Percentiles rank a stretch among this genome's conserved stretches.
Evolutionary conservation across 2,888 invertebrate genomes (phyloP).

Genomic region (Piscicola geometra): DNA sequence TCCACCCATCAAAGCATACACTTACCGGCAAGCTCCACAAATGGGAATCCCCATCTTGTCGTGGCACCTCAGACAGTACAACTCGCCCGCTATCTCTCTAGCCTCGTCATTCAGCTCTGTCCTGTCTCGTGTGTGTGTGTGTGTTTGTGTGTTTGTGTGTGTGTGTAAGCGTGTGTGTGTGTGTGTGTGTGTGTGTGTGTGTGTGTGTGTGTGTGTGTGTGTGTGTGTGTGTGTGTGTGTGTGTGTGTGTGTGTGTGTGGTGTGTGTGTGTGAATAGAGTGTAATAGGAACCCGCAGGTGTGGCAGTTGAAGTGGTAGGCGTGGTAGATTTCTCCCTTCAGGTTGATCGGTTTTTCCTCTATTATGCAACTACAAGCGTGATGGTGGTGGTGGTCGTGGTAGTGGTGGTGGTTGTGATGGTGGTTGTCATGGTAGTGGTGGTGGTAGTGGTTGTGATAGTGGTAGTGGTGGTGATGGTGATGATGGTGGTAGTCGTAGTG

Average conservation of each 20-base stretch:
- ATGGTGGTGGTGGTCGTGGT: not conserved
- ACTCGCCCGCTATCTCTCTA: conserved; percentile 86
- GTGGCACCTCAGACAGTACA: conserved; percentile 94
- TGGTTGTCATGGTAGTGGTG: not conserved
- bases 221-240: too few species aligned
- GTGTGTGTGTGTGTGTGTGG: not conserved
- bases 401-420: not conserved
- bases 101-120: conserved; percentile 91
- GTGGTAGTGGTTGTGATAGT: not conserved
- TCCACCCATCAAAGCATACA: too few species aligned
- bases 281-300: conserved; percentile 55
- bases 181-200: too few species aligned
- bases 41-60: conserved; percentile 99
- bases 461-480: conserved; percentile 2
- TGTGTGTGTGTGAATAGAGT: not conserved
- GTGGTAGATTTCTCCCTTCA: conserved; percentile 87
- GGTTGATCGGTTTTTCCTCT: conserved; percentile 59
- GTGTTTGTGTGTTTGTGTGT: too few species aligned
- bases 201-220: too few species aligned
- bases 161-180: too few species aligned
- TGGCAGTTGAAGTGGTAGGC: conserved; percentile 98
- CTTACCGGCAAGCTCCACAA: conserved; percentile 80
- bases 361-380: conserved; percentile 50
- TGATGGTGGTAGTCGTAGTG: not conserved
- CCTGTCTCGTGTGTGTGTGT: conserved; percentile 52